A percentile compares a stretch with the other conserved stretches of the same genome.
phyloP scores from a whole-genome alignment of 2,888 invertebrate genomes.

The Neuroscelio doddi region DNA sequence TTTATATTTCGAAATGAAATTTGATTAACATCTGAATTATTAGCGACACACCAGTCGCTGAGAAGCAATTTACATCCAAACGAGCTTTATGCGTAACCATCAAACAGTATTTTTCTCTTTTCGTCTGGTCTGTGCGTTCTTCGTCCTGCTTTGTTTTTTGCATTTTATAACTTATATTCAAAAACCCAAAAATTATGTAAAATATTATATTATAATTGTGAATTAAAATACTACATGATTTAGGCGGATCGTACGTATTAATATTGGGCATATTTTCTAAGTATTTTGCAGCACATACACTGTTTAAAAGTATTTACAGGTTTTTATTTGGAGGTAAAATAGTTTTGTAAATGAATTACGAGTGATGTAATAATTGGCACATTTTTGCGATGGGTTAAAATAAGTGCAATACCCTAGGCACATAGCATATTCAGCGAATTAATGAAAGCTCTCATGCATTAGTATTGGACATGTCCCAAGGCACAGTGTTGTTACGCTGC shows the following conservation, averaged over 20 bases:
- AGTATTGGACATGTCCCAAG: constrained; percentile 33
- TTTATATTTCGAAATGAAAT: constrained; percentile 48
- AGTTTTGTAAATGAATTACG: neutral
- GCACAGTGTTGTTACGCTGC: constrained; percentile 18
- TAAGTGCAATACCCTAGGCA: constrained; percentile 1
- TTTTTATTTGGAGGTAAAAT: too few relatives aligned
- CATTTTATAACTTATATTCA: constrained; percentile 11
- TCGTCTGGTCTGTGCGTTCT: constrained; percentile 9
- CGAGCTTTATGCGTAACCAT: constrained; percentile 50
- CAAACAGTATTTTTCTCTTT: constrained; percentile 27
- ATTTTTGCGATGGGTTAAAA: neutral
- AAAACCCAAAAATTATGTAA: too few relatives aligned
- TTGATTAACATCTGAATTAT: constrained; percentile 56
- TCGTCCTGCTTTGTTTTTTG: constrained; percentile 13
- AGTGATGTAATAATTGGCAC: neutral
- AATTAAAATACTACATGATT: too few relatives aligned
- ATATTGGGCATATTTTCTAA: too few relatives aligned
- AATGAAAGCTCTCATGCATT: constrained; percentile 45
- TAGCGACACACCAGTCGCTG: constrained; percentile 53
- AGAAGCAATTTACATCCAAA: constrained; percentile 64
- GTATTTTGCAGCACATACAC: too few relatives aligned
- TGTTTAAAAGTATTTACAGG: too few relatives aligned
- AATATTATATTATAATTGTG: too few relatives aligned
- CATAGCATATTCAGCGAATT: constrained; percentile 35
- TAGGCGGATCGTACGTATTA: too few relatives aligned